Evolutionary conservation across 2,888 invertebrate species (phyloP).

Genomic region (Lasioglossum vierecki): DNA sequence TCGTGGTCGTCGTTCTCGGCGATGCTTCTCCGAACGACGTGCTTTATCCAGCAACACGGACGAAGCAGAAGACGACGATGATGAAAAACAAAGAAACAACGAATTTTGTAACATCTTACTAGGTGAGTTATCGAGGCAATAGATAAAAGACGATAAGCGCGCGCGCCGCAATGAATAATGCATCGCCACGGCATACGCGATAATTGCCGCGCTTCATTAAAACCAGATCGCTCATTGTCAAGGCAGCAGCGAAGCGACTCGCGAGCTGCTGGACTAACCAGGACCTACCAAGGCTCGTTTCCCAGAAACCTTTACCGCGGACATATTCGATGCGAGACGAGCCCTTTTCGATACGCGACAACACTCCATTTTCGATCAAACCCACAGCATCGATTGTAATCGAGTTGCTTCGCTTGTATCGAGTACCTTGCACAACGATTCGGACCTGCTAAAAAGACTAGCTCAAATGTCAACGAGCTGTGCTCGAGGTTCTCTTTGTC

Average conservation of each 20-base stretch:
- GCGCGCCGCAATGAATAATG: constrained; percentile 57
- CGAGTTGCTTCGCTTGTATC: neutral
- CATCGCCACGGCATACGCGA: constrained; percentile 52
- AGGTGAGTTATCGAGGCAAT: constrained; percentile 28
- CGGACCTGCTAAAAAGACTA: neutral
- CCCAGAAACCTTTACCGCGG: constrained; percentile 33
- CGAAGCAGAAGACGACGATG: neutral
- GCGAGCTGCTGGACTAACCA: constrained; percentile 36
- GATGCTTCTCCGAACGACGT: constrained; percentile 4
- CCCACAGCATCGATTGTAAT: neutral
- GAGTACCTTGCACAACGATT: neutral
- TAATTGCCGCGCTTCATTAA: constrained; percentile 66
- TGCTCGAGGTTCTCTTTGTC: neutral
- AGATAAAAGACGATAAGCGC: constrained; percentile 53
- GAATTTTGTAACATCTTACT: constrained; percentile 39
- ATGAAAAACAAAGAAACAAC: neutral
- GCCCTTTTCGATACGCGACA: neutral
- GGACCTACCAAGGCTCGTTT: constrained; percentile 42
- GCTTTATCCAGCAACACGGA: neutral
- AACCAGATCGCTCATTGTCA: constrained; percentile 58
- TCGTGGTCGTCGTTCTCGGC: constrained; percentile 21
- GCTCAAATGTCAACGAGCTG: neutral
- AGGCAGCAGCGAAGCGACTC: constrained; percentile 41
- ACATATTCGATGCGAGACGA: neutral
- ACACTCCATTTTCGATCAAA: neutral